Conservation (phyloP, 2,797 vertebrate genomes). For the Mormyrops attenuatus region DNA sequence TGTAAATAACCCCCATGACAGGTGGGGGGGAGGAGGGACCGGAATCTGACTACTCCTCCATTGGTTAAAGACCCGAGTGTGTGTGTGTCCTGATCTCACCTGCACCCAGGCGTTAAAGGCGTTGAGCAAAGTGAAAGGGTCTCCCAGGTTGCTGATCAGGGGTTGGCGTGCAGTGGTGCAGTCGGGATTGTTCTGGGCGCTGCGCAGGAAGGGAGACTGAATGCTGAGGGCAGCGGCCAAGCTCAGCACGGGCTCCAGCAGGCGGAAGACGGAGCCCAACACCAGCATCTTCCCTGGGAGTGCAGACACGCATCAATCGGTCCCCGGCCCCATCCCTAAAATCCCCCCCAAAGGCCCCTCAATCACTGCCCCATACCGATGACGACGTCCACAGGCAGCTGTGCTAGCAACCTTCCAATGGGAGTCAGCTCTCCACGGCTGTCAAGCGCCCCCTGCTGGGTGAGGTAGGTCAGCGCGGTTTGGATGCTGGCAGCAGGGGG, state of each 20-base stretch:
- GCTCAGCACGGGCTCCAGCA: constrained; percentile 77
- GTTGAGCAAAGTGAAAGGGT: constrained; percentile 84
- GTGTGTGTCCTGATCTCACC: constrained; percentile 55
- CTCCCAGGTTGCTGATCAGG: constrained; percentile 79
- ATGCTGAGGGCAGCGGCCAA: constrained; percentile 78
- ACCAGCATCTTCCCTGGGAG: constrained; percentile 84
- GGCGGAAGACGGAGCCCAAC: constrained; percentile 71
- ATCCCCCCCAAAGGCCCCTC: background rate
- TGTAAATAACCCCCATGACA: background rate
- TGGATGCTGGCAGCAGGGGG: constrained; percentile 78
- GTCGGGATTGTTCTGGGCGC: constrained; percentile 67
- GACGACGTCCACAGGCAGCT: constrained; percentile 86
- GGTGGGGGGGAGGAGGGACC: background rate
- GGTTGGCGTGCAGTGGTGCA: constrained; percentile 63
- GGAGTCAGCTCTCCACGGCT: constrained; percentile 64
- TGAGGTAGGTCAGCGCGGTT: constrained; percentile 75
- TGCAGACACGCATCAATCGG: background rate
- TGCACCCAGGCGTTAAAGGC: constrained; percentile 86
- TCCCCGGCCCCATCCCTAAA: background rate
- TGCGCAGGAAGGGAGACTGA: constrained; percentile 78
- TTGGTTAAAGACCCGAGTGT: background rate
- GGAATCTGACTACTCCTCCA: background rate
- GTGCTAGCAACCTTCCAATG: constrained; percentile 78
- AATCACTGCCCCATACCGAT: constrained; percentile 61
- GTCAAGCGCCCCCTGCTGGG: constrained; percentile 82